Conservation (phyloP, 1,140 invertebrate genomes). For the Ostrea edulis region DNA sequence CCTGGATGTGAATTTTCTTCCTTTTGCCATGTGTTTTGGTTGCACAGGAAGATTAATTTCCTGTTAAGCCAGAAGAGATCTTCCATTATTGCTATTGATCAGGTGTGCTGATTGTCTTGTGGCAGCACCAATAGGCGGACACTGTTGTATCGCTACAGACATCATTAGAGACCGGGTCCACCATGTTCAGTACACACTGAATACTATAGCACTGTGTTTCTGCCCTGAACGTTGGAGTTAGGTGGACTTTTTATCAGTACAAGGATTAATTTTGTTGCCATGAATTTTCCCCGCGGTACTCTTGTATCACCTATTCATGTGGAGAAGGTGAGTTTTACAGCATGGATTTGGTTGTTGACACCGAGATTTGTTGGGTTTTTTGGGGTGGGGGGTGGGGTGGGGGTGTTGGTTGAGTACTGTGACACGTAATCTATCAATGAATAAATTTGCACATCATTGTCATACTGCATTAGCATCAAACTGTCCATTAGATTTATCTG, state of each 20-base stretch:
- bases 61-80: conserved; percentile 10
- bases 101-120: neutral
- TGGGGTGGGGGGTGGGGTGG: no score
- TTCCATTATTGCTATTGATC: conserved; percentile 26
- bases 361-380: neutral
- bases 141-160: neutral
- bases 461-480: no score
- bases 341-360: neutral
- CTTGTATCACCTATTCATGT: neutral
- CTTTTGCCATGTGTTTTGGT: neutral
- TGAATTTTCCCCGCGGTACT: conserved; percentile 13
- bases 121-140: neutral
- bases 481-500: no score
- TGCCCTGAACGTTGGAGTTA: neutral
- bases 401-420: no score
- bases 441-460: no score
- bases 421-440: no score
- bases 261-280: conserved; percentile 21
- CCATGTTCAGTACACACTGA: neutral
- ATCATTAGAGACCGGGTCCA: neutral
- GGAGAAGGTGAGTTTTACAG: neutral
- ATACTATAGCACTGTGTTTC: neutral
- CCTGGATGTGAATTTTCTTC: neutral
- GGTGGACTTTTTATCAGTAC: neutral
- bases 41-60: conserved; percentile 35